Base-by-base conservation (phyloP, 2,888 invertebrate genomes). In the Melanostoma scalare region DNA sequence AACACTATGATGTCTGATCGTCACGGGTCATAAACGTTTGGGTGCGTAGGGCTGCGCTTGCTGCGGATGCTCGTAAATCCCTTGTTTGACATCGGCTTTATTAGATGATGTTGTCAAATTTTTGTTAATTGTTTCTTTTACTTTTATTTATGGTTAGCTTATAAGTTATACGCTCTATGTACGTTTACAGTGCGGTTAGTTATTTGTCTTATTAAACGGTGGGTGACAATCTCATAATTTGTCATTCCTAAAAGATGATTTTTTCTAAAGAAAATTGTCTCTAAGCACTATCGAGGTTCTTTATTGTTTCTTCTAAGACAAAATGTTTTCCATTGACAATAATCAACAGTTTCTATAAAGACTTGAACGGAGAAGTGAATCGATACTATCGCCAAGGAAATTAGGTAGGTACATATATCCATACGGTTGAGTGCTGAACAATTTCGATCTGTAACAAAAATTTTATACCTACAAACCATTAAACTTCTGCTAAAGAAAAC, bases 91-190 rank as follows among this genome's bases (percentile, higher is more conserved):
- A 79, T 79, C 84, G 79, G 79, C 71, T 79, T 79, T 75, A 84
- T 84, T 79, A 74, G 71, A 84, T 75, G 74, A 79, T 75, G 79
- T 79, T 84, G 84, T 84, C 84, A 84, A 84, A 84, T 84, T 84
- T 84, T 84, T 71, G 84, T 84, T 84, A 84, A 84, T 84, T 79
- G 84, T 79, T 84, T 71, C 55, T 53, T 79, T 60, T 75, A 50
- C 74, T 67, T 61, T 84, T 79, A 84, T 84, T 84, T 84, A 84
- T 79, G 74, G 68, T 79, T 50, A 31, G 38, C 36, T 48, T 50
- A 50, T 6, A 30, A 9, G 20, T 50, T 52, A 6, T 55, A 74
- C 69, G 73, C 58, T 78, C 44, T 44, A 60, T 71, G 46, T 58
- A 44, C 58, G 55, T 75, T 84, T 67, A 74, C 74, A 74, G 44